Conservation (phyloP, 2,888 invertebrate species). For the Leptopilina drosophilae region DNA sequence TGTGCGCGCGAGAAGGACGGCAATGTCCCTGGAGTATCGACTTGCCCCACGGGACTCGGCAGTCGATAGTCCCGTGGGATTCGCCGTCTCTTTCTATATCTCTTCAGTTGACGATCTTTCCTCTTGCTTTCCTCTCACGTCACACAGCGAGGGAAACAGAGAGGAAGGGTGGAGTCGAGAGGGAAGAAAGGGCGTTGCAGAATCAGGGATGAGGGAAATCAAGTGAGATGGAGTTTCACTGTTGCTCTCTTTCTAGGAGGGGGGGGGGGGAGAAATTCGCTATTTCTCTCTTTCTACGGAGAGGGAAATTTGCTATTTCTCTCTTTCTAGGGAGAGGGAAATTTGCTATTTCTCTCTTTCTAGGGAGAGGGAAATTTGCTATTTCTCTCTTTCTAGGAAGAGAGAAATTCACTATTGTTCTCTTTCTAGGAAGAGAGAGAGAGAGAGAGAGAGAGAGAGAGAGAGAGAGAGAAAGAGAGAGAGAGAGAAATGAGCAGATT, state of each 20-base stretch:
- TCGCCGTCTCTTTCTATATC: slow-evolving; percentile 68
- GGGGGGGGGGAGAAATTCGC: slow-evolving; percentile 4
- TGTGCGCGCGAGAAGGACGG: slow-evolving; percentile 55
- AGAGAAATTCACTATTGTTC: background rate
- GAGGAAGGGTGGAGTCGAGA: slow-evolving; percentile 38
- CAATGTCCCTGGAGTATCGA: slow-evolving; percentile 76
- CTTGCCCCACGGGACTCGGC: slow-evolving; percentile 76
- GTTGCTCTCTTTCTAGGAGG: background rate
- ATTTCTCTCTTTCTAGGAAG: background rate
- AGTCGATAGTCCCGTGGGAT: slow-evolving; percentile 77
- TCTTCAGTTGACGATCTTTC: slow-evolving; percentile 57
- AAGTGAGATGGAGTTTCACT: background rate
- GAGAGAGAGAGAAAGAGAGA: background rate
- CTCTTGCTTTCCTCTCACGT: slow-evolving; percentile 53
- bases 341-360: background rate
- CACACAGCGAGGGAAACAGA: background rate
- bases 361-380: too few species aligned
- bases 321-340: too few species aligned
- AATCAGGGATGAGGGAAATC: slow-evolving; percentile 14
- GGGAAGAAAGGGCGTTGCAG: slow-evolving; percentile 39
- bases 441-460: background rate
- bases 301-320: too few species aligned
- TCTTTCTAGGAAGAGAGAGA: background rate
- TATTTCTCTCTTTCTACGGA: too few species aligned
- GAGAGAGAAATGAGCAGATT: background rate